Base-by-base conservation (phyloP, 2,113 vertebrate species). In the Periophthalmus modestus region DNA sequence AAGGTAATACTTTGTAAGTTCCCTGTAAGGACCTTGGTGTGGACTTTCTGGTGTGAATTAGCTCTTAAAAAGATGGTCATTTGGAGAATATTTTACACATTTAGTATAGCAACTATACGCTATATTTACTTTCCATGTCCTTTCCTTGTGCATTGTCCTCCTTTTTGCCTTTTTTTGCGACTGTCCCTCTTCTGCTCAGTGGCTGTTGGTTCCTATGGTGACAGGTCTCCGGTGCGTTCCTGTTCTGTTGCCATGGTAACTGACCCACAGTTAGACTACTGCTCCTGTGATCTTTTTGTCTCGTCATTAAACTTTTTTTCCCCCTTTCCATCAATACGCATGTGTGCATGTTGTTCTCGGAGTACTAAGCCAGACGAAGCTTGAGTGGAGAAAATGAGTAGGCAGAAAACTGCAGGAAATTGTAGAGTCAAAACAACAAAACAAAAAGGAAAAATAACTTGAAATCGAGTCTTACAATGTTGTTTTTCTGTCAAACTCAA, bases 181-280 rank as follows among this genome's bases (percentile, higher is more conserved):
- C 24, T n/a, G 34, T 79, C 59, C 70, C 69, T 75, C 57, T 54
- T 71, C 68, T 33, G 24, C 46, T 83, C 76, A 73, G 47, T 84
- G 75, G 80, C 69, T 87, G 78, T 83, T 85, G 87, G 86, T 88
- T 90, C 82, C 90, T 89, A 87, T 89, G 84, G 87, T 80, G 88
- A 87, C 87, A 80, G 75, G 81, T 85, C 83, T 85, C 78, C 71
- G 71, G 77, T 85, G 84, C 58, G 59, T 89, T 82, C 82, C 73
- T 9, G 52, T 83, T 74, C 84, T 85, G 91, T 91, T 91, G 79
- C 89, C 78, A 91, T 91, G 89, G 89, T 87, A 88, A 88, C 87
- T 82, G 87, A 88, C 84, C 87, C 88, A 85, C 71, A 87, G 84
- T 85, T 82, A 52, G 65, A 87, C 83, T 88, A 68, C 76, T 76